Base-by-base conservation (phyloP, 1,140 invertebrate species). In the Achatina immaculata region DNA sequence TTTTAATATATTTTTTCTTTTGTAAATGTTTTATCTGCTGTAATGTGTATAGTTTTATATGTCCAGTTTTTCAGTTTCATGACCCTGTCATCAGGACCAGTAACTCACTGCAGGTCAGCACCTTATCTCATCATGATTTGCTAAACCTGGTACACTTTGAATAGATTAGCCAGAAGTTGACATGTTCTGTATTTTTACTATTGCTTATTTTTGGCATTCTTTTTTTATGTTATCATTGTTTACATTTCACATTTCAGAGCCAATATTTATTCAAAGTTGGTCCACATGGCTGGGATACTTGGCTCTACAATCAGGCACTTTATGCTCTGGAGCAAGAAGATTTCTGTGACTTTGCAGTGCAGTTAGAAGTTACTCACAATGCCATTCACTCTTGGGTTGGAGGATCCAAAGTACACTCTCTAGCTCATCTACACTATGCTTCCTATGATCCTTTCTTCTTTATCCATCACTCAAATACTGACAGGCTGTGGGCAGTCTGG, bases 291-390 rank as follows among this genome's bases (percentile, higher is more conserved):
- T 79, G 76, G 55, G 66, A 85, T 31, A 83, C 74, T 36, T 85
- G 82, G 80, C 55, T 82, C 0, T 81, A 79, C 42, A 78, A 85
- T 28, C 80, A 80, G 58, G 76, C 78, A n/a, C 55, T 85, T 14
- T 62, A 72, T 28, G 84, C 84, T 58, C 34, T 85, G 48, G 84
- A 85, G 43, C 84, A 85, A 55, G 81, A 82, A 78, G 78, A 85
- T 69, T 85, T 82, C 45, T 85, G 84, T 42, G 80, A 85, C 71
- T 85, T 85, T 75, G 84, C 83, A 2, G 31, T 74, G 21, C 72
- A 74, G n/a, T 31, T 81, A 34, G 82, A 83, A 43, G 28, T 84
- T 0, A 58, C 66, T 16, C 83, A 84, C 80, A 84, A 84, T 58
- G 76, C 79, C 16, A 28, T 84, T 7, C 83, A 84, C 74, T 58